Evolutionary conservation across 2,113 vertebrate species (phyloP).

Genomic region (Pterophyllum scalare): DNA sequence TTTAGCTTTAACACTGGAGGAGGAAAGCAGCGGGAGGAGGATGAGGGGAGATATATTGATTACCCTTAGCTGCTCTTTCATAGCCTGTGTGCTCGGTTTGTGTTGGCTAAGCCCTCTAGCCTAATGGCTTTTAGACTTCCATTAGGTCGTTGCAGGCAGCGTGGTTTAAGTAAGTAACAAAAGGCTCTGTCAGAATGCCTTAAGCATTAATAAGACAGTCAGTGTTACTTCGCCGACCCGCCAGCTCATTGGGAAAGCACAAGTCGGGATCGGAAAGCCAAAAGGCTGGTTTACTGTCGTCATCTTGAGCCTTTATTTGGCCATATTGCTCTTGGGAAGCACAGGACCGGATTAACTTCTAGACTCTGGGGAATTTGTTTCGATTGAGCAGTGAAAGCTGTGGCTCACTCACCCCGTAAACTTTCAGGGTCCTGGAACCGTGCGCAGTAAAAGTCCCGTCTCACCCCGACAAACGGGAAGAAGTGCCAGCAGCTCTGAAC

Average conservation of each 20-base stretch:
- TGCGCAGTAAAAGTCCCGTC: conserved; percentile 32
- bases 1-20: conserved; percentile 58
- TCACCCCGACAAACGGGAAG: conserved; percentile 22
- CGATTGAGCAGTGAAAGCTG: conserved; percentile 43
- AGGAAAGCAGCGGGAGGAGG: conserved; percentile 25
- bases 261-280: conserved; percentile 17
- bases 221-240: conserved; percentile 52
- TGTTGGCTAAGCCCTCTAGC: conserved; percentile 60
- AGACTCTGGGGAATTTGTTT: conserved; percentile 46
- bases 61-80: conserved; percentile 59
- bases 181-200: conserved; percentile 73
- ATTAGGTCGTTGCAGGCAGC: conserved; percentile 67
- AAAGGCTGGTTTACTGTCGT: conserved; percentile 39
- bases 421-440: conserved; percentile 22
- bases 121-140: conserved; percentile 80
- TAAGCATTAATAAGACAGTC: conserved; percentile 69
- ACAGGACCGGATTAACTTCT: conserved; percentile 8
- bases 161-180: conserved; percentile 81
- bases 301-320: not conserved
- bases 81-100: conserved; percentile 50
- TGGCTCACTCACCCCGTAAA: conserved; percentile 42
- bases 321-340: not conserved
- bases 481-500: conserved; percentile 32
- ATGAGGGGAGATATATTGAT: conserved; percentile 69
- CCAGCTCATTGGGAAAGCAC: conserved; percentile 54